These are phyloP conservation scores for Karalla daura DNA, from an alignment of 2,797 vertebrate species.

Conservation along the genomic window DNA sequence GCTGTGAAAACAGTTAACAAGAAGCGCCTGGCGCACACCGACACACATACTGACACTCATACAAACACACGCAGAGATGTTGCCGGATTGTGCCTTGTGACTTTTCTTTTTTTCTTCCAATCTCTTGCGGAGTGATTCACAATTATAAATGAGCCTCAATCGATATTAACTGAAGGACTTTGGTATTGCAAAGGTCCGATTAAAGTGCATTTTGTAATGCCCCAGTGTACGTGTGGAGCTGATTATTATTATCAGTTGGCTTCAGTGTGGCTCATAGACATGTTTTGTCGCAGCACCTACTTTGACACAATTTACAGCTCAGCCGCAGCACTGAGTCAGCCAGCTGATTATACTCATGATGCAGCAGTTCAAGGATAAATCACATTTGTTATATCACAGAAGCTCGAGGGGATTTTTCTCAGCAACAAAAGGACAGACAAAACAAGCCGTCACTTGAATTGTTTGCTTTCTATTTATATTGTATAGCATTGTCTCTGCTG, in stretches of 20 bases:
- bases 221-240: not conserved
- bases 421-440: not conserved
- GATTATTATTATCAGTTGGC: conserved; percentile 12
- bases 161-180: not conserved
- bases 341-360: not conserved
- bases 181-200: not conserved
- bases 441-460: not conserved
- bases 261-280: not conserved
- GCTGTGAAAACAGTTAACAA: conserved; percentile 81
- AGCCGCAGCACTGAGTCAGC: conserved; percentile 16
- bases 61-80: not conserved
- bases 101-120: too few relatives aligned
- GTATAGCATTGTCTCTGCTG: conserved; percentile 1
- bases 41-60: not conserved
- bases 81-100: conserved; percentile 4
- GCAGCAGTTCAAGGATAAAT: not conserved
- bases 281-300: not conserved
- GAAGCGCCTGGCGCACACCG: conserved; percentile 25
- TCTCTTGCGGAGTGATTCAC: conserved; percentile 15
- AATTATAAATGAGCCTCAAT: not conserved
- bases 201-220: not conserved
- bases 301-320: conserved; percentile 5
- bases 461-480: not conserved
- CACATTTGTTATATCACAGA: not conserved
- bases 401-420: not conserved